A percentile compares a stretch with the other conserved stretches of the same genome.
Conservation (phyloP, 2,888 invertebrate genomes). For the Drosophila leonis region DNA sequence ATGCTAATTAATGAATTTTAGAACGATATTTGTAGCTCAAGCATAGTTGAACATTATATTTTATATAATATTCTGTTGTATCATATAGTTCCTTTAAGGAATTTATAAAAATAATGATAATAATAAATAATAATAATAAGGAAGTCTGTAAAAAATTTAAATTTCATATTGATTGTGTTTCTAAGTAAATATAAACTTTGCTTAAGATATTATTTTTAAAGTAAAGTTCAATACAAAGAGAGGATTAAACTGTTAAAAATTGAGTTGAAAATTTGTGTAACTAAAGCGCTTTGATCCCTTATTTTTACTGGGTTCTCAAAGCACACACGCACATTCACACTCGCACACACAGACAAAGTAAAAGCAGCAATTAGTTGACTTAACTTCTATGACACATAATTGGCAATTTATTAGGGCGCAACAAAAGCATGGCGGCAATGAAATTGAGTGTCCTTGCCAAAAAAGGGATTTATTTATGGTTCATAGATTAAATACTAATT, state of each 20-base stretch:
- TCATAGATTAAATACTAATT: conserved; percentile 83
- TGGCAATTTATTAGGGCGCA: conserved; percentile 69
- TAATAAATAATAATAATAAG: too few relatives aligned
- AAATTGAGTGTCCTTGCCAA: conserved; percentile 74
- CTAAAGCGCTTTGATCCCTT: neutral
- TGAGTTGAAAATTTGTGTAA: neutral
- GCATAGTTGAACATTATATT: too few relatives aligned
- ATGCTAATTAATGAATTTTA: too few relatives aligned
- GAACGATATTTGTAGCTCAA: too few relatives aligned
- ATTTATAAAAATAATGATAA: too few relatives aligned
- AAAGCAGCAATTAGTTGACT: conserved; percentile 75
- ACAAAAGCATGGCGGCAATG: conserved; percentile 47
- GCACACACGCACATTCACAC: neutral
- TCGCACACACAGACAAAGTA: conserved; percentile 32
- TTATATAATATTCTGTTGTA: too few relatives aligned
- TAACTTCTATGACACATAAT: conserved; percentile 70
- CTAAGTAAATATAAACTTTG: too few relatives aligned
- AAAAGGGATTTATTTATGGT: conserved; percentile 78
- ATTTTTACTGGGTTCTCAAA: conserved; percentile 1
- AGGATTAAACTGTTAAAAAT: too few relatives aligned
- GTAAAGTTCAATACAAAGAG: neutral
- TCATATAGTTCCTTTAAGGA: too few relatives aligned
- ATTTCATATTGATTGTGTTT: too few relatives aligned
- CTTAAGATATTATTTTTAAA: too few relatives aligned
- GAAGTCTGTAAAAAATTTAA: neutral